These are phyloP conservation scores for Chalcosyrphus nemorum DNA, from an alignment of 2,888 invertebrate species.

Conservation along the genomic window DNA sequence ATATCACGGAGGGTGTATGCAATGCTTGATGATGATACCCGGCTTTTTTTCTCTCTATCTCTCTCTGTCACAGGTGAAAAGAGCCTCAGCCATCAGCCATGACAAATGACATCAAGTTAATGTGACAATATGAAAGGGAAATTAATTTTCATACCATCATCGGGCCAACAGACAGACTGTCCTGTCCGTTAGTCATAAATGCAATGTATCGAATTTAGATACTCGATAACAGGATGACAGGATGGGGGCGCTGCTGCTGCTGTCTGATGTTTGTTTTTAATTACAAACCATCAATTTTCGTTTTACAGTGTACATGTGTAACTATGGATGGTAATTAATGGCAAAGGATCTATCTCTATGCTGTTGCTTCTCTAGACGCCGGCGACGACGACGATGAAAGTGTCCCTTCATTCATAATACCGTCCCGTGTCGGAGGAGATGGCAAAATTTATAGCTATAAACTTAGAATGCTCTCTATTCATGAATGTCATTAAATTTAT, in stretches of 20 bases:
- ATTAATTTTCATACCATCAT: slow-evolving; percentile 60
- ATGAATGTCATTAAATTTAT: slow-evolving; percentile 53
- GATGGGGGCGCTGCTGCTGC: not conserved
- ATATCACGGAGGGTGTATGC: slow-evolving; percentile 16
- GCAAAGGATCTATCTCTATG: slow-evolving; percentile 17
- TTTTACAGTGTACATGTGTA: slow-evolving; percentile 51
- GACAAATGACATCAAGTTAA: slow-evolving; percentile 75
- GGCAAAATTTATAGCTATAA: slow-evolving; percentile 32
- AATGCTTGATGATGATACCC: slow-evolving; percentile 34
- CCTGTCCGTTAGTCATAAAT: slow-evolving; percentile 44
- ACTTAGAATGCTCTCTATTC: slow-evolving; percentile 25
- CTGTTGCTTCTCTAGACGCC: slow-evolving; percentile 12
- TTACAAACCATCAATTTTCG: slow-evolving; percentile 70
- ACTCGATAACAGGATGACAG: slow-evolving; percentile 26
- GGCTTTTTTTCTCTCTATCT: not conserved
- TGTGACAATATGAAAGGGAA: slow-evolving; percentile 74
- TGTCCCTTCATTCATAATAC: not conserved
- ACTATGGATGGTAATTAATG: slow-evolving; percentile 57
- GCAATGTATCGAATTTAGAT: slow-evolving; percentile 65
- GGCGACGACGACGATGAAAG: slow-evolving; percentile 24
- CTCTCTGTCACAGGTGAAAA: slow-evolving; percentile 51
- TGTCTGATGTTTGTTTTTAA: slow-evolving; percentile 62
- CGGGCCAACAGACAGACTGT: not conserved
- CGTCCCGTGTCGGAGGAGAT: not conserved
- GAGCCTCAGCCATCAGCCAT: slow-evolving; percentile 67